phyloP scores from a whole-genome alignment of 1,140 invertebrate genomes.

The Drosophila tristis region DNA sequence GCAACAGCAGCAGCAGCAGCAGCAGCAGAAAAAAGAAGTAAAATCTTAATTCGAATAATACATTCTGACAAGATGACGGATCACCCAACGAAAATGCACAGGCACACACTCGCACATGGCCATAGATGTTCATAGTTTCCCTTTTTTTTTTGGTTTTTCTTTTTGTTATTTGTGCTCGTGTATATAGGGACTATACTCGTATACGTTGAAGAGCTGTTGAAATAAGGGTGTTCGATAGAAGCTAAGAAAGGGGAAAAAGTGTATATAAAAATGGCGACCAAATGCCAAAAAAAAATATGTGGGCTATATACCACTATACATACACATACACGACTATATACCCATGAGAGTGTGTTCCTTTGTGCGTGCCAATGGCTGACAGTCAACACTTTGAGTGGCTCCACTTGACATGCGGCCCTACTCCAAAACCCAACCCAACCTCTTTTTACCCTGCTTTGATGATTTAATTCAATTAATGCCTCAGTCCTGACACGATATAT shows the following conservation, averaged over 20 bases:
- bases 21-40: slow-evolving; percentile 64
- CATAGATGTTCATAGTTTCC: slow-evolving; percentile 74
- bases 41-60: slow-evolving; percentile 84
- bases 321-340: neutral
- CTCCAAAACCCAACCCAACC: slow-evolving; percentile 12
- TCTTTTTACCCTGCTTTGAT: slow-evolving; percentile 49
- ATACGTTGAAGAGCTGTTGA: slow-evolving; percentile 38
- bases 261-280: slow-evolving; percentile 73
- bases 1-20: slow-evolving; percentile 45
- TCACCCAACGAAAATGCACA: slow-evolving; percentile 82
- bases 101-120: slow-evolving; percentile 52
- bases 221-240: slow-evolving; percentile 76
- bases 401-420: slow-evolving; percentile 68
- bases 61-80: slow-evolving; percentile 84
- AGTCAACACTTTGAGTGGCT: slow-evolving; percentile 77
- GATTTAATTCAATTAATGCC: slow-evolving; percentile 82
- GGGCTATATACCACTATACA: slow-evolving; percentile 6
- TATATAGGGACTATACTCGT: slow-evolving; percentile 16
- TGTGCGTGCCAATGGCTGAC: slow-evolving; percentile 72
- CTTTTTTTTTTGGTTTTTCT: slow-evolving; percentile 53
- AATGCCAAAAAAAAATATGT: slow-evolving; percentile 63
- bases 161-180: slow-evolving; percentile 48
- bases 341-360: neutral
- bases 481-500: slow-evolving; percentile 37
- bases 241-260: slow-evolving; percentile 24